These are phyloP conservation scores for Spodoptera frugiperda DNA, from an alignment of 1,140 invertebrate species.

Conservation along the genomic window DNA sequence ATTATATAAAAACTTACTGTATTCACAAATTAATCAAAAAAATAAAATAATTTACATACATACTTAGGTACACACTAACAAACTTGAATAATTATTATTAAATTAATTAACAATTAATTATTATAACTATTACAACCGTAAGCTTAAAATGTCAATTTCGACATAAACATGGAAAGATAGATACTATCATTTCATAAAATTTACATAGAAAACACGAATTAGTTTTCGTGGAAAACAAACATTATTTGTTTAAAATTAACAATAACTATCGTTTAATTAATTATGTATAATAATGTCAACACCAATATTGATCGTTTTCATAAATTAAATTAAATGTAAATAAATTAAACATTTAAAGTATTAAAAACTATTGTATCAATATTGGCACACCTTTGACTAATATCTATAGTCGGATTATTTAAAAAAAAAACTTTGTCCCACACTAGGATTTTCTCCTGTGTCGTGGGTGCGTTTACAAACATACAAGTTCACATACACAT, in stretches of 20 bases:
- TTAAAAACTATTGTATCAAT: too few relatives aligned
- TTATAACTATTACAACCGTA: neutral
- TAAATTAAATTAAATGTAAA: too few relatives aligned
- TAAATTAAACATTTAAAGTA: too few relatives aligned
- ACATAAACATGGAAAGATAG: conserved; percentile 39
- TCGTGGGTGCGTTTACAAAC: too few relatives aligned
- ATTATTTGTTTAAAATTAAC: neutral
- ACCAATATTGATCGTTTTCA: too few relatives aligned
- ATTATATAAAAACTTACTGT: conserved; percentile 9
- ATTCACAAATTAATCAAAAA: conserved; percentile 21
- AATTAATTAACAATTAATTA: neutral
- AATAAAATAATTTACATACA: conserved; percentile 48
- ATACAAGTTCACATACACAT: too few relatives aligned
- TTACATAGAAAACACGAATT: neutral
- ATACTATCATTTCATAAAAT: conserved; percentile 38
- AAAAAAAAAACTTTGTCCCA: too few relatives aligned
- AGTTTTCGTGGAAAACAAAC: neutral
- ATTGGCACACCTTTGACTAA: too few relatives aligned
- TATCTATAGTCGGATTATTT: too few relatives aligned
- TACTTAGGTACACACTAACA: conserved; percentile 2
- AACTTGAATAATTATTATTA: neutral
- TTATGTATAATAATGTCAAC: too few relatives aligned
- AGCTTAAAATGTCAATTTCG: conserved; percentile 35
- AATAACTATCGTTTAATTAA: neutral
- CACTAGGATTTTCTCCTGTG: too few relatives aligned